Evolutionary conservation across 2,888 invertebrate genomes (phyloP).

Genomic region (Athalia circularis): DNA sequence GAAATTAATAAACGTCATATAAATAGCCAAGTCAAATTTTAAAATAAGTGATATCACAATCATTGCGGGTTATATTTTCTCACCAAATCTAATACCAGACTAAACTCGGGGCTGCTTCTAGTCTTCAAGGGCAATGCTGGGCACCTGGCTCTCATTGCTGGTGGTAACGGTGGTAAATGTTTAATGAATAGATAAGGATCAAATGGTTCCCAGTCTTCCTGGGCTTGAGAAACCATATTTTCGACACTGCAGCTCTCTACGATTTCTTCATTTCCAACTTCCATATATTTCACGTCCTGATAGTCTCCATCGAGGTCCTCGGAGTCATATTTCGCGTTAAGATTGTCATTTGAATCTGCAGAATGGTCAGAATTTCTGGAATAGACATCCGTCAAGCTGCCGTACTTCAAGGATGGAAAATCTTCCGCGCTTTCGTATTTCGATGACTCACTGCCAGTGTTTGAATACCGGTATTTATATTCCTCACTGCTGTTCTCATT

Average conservation of each 20-base stretch:
- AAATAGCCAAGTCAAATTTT: not conserved
- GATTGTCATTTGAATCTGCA: constrained; percentile 66
- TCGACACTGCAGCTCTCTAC: constrained; percentile 71
- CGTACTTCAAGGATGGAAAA: constrained; percentile 59
- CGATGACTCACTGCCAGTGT: constrained; percentile 56
- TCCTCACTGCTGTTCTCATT: constrained; percentile 62
- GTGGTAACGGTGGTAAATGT: constrained; percentile 88
- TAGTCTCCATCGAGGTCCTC: constrained; percentile 65
- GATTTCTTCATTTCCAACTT: constrained; percentile 70
- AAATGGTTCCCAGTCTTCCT: constrained; percentile 86
- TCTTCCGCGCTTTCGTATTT: constrained; percentile 61
- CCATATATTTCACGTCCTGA: constrained; percentile 69
- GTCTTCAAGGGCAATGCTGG: constrained; percentile 95
- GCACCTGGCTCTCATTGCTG: constrained; percentile 83
- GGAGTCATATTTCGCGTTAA: constrained; percentile 63
- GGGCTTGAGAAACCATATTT: constrained; percentile 72
- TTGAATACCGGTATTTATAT: constrained; percentile 58
- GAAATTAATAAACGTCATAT: constrained; percentile 48
- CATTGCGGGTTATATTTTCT: constrained; percentile 42
- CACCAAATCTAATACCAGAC: constrained; percentile 80
- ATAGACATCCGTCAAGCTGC: constrained; percentile 57
- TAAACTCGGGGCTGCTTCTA: constrained; percentile 93
- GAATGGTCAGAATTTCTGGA: constrained; percentile 58
- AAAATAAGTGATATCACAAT: constrained; percentile 7
- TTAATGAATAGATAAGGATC: constrained; percentile 95